Percentiles rank a stretch among this genome's conserved stretches.
phyloP scores from a whole-genome alignment of 2,888 invertebrate species.

The Tolmerus cingulatus region DNA sequence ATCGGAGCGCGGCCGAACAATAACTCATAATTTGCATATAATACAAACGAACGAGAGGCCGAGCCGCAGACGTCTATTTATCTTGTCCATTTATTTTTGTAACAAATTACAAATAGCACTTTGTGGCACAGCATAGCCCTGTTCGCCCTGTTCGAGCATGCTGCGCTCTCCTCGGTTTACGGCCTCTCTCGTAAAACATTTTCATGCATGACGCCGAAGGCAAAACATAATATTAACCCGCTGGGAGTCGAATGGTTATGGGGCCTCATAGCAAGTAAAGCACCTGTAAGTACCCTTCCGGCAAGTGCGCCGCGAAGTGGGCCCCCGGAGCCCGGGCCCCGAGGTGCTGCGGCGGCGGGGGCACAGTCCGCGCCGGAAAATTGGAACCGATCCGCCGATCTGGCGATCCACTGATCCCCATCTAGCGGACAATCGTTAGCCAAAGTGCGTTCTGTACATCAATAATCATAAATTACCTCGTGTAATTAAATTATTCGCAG shows the following conservation, averaged over 20 bases:
- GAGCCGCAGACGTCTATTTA: slow-evolving; percentile 22
- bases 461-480: slow-evolving; percentile 39
- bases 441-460: slow-evolving; percentile 40
- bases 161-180: slow-evolving; percentile 13
- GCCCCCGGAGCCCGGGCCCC: not conserved
- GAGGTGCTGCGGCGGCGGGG: not conserved
- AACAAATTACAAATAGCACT: slow-evolving; percentile 45
- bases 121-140: slow-evolving; percentile 24
- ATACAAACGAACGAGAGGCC: slow-evolving; percentile 12
- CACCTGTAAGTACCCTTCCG: slow-evolving; percentile 41
- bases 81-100: slow-evolving; percentile 40
- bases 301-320: slow-evolving; percentile 9
- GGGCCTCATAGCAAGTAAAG: slow-evolving; percentile 42
- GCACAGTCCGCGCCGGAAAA: slow-evolving; percentile 3
- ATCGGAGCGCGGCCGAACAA: not conserved
- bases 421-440: slow-evolving; percentile 28
- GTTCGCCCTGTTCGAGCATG: slow-evolving; percentile 27
- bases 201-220: slow-evolving; percentile 26
- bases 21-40: slow-evolving; percentile 37
- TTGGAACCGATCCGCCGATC: not conserved
- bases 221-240: slow-evolving; percentile 38
- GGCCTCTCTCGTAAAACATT: slow-evolving; percentile 40
- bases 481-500: slow-evolving; percentile 44
- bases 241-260: slow-evolving; percentile 36
- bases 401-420: not conserved